phyloP scores from a whole-genome alignment of 35 echinoderm and acorn worm species.

The Stichopus chloronotus region DNA sequence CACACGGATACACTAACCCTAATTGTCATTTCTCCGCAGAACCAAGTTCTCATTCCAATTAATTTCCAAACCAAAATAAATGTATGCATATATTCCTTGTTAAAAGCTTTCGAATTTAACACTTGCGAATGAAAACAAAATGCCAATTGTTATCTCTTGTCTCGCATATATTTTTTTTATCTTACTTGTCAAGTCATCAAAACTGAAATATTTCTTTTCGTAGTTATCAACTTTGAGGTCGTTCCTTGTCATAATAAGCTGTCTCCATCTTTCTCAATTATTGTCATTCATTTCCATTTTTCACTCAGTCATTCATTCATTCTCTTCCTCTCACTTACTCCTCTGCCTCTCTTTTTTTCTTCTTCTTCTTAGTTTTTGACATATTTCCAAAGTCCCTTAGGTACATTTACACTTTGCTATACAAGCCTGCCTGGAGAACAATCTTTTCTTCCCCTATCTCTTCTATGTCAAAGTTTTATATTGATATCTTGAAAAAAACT shows the following conservation, averaged over 20 bases:
- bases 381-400: not conserved
- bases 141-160: not conserved
- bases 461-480: not conserved
- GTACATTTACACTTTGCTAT: not conserved
- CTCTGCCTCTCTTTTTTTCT: not conserved
- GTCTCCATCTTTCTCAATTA: not conserved
- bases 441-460: not conserved
- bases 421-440: not conserved
- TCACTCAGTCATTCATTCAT: not conserved
- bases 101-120: not conserved
- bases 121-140: conserved; percentile 2
- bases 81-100: not conserved
- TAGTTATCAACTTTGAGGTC: not conserved
- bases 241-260: no score
- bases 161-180: not conserved
- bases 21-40: no score
- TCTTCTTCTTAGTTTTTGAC: not conserved
- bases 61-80: not conserved
- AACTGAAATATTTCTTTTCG: not conserved
- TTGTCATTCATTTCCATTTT: conserved; percentile 3
- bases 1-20: no score
- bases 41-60: not conserved
- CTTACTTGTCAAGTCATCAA: not conserved
- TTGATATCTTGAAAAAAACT: no score
- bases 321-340: not conserved